Percentiles rank a stretch among this genome's conserved stretches.
phyloP scores from a whole-genome alignment of 2,888 invertebrate genomes.

The Eutolmus rufibarbis region DNA sequence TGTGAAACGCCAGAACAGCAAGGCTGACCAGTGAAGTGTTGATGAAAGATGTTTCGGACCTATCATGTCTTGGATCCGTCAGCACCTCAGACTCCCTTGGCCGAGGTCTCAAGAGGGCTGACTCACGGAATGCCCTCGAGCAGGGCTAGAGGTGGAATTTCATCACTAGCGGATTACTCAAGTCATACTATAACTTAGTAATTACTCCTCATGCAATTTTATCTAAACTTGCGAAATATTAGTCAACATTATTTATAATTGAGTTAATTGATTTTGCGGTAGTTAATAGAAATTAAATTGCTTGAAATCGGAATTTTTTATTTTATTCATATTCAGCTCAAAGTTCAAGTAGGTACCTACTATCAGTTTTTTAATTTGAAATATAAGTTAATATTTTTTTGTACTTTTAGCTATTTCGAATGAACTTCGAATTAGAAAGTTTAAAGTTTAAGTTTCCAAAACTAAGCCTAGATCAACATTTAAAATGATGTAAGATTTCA shows the following conservation, averaged over 20 bases:
- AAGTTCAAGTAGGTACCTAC: too few species aligned
- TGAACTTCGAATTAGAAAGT: too few species aligned
- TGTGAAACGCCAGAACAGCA: neutral
- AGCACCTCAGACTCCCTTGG: neutral
- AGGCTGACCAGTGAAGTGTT: constrained; percentile 1
- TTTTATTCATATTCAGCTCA: too few species aligned
- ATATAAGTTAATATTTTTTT: too few species aligned
- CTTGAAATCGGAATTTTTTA: too few species aligned
- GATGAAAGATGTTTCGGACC: neutral
- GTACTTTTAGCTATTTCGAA: too few species aligned
- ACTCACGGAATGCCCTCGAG: neutral
- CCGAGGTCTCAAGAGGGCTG: neutral
- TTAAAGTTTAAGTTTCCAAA: too few species aligned
- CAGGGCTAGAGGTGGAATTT: neutral
- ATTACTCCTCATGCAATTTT: neutral
- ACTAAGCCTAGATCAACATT: neutral
- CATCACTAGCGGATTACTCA: neutral
- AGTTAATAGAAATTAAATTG: too few species aligned
- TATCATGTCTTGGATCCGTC: neutral
- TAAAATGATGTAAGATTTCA: neutral
- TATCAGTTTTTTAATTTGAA: too few species aligned
- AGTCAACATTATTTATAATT: too few species aligned
- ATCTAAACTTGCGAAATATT: too few species aligned
- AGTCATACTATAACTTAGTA: neutral
- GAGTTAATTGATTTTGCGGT: too few species aligned